Conservation (phyloP, 2,888 invertebrate species). For the Xylota sylvarum region DNA sequence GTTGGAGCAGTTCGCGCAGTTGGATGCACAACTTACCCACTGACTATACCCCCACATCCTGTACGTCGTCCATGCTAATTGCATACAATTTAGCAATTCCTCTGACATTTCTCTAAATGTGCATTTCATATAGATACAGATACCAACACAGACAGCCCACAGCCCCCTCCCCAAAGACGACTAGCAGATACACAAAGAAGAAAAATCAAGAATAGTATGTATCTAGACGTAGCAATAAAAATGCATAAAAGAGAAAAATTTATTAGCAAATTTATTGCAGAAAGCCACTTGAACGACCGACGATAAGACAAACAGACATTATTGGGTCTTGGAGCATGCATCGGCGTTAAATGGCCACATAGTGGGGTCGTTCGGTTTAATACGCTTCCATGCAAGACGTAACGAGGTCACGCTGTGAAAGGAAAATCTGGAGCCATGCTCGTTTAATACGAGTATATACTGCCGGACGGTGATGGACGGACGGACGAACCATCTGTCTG, state of each 20-base stretch:
- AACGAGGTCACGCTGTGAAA: conserved; percentile 69
- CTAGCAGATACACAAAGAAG: conserved; percentile 3
- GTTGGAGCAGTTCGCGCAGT: conserved; percentile 10
- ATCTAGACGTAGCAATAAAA: conserved; percentile 45
- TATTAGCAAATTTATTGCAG: conserved; percentile 69
- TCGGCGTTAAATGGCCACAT: conserved; percentile 58
- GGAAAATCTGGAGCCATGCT: conserved; percentile 42
- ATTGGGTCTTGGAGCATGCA: conserved; percentile 54
- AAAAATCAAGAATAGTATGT: not conserved
- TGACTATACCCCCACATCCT: conserved; percentile 27
- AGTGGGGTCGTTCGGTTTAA: conserved; percentile 5
- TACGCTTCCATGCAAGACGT: conserved; percentile 32
- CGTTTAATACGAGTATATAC: conserved; percentile 11
- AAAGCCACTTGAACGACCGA: conserved; percentile 62
- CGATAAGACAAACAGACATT: conserved; percentile 59
- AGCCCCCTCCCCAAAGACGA: not conserved
- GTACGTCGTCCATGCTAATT: conserved; percentile 65
- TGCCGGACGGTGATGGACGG: conserved; percentile 19
- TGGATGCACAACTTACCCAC: conserved; percentile 19
- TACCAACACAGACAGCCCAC: not conserved
- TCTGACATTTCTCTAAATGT: conserved; percentile 56
- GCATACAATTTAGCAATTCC: conserved; percentile 72
- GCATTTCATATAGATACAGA: not conserved
- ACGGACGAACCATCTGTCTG: conserved; percentile 26
- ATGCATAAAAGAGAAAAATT: conserved; percentile 70